Conservation (phyloP, 2,888 invertebrate species). For the Ischnus inquisitorius region DNA sequence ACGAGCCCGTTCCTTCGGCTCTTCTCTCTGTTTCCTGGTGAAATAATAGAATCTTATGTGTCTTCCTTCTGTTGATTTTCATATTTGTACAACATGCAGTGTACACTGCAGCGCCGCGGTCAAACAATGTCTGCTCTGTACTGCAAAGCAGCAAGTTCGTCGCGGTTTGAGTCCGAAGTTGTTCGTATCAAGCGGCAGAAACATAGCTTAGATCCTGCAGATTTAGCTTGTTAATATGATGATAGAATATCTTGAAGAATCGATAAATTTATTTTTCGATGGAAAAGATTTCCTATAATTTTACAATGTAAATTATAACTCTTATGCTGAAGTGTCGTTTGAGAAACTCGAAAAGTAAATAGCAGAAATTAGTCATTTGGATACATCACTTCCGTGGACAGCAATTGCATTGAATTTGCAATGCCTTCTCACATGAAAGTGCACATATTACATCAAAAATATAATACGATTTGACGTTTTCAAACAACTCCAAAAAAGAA, state of each 20-base stretch:
- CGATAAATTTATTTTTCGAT: too few species aligned
- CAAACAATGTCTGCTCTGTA: neutral
- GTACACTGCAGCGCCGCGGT: neutral
- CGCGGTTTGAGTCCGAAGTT: neutral
- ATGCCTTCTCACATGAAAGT: too few species aligned
- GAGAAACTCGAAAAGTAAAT: neutral
- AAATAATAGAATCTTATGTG: conserved; percentile 38
- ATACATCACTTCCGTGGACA: too few species aligned
- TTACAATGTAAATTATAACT: neutral
- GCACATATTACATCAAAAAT: too few species aligned
- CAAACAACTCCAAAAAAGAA: neutral
- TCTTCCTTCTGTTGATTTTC: conserved; percentile 9
- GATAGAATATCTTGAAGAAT: too few species aligned
- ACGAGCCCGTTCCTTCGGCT: conserved; percentile 10
- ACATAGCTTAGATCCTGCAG: neutral
- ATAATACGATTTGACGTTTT: neutral
- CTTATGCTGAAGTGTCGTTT: neutral
- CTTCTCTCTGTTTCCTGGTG: conserved; percentile 12
- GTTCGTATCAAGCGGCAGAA: neutral
- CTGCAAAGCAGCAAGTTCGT: neutral
- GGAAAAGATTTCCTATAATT: too few species aligned
- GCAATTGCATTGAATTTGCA: too few species aligned
- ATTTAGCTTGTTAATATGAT: neutral
- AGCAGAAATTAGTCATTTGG: too few species aligned
- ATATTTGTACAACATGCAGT: conserved; percentile 21